phyloP scores from a whole-genome alignment of 2,113 vertebrate species.

The Cyprinodon tularosa region DNA sequence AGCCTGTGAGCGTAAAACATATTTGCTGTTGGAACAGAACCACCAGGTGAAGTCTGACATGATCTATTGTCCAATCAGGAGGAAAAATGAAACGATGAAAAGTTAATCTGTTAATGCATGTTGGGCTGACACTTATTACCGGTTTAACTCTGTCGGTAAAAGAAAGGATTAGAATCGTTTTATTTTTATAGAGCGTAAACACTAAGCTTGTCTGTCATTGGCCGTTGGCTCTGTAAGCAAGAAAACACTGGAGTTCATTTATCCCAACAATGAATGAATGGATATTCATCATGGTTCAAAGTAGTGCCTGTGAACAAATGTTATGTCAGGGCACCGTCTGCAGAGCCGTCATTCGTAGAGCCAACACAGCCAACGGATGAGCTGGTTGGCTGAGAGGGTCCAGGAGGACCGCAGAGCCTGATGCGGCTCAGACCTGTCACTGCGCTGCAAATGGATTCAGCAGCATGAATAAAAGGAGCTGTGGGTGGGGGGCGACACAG shows the following conservation, averaged over 20 bases:
- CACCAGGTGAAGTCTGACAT: slow-evolving; percentile 68
- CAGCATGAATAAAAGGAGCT: slow-evolving; percentile 78
- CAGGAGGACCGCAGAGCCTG: slow-evolving; percentile 52
- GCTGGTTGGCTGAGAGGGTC: slow-evolving; percentile 33
- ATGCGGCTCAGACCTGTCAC: slow-evolving; percentile 73
- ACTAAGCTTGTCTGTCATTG: neutral
- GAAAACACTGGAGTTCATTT: neutral
- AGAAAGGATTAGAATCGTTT: slow-evolving; percentile 18
- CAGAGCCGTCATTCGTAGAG: slow-evolving; percentile 55
- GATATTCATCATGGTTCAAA: slow-evolving; percentile 14
- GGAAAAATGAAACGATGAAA: slow-evolving; percentile 72
- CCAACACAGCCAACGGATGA: slow-evolving; percentile 60
- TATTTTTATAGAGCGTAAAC: slow-evolving; percentile 10
- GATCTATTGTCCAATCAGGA: slow-evolving; percentile 42
- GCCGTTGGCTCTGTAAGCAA: neutral
- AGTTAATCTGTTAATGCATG: slow-evolving; percentile 78
- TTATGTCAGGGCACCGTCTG: slow-evolving; percentile 49
- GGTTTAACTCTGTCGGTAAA: slow-evolving; percentile 24
- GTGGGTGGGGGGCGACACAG: slow-evolving; percentile 74
- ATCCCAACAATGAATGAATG: neutral
- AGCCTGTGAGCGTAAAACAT: slow-evolving; percentile 59
- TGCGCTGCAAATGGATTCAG: slow-evolving; percentile 82
- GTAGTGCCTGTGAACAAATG: slow-evolving; percentile 38
- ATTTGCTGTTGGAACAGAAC: slow-evolving; percentile 63
- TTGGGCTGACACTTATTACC: slow-evolving; percentile 50